Base-by-base conservation (phyloP, 2,113 vertebrate genomes). In the Octodon degus region DNA sequence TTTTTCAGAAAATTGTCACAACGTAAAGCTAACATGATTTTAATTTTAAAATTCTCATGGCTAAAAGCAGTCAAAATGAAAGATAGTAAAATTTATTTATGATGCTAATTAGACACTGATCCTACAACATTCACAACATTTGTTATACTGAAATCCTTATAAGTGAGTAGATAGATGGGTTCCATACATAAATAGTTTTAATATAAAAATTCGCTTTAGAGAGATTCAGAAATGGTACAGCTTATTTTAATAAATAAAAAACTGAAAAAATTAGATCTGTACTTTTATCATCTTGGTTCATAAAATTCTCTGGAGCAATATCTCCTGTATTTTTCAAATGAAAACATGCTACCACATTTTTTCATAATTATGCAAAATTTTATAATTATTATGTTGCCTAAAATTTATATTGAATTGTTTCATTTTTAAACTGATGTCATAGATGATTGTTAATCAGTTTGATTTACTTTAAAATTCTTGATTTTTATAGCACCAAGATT, bases 51-150 rank as follows among this genome's bases (percentile, higher is more conserved):
- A 47, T 4, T 85, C 24, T 95, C 82, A 85, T 0, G 0, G 34
- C 47, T 72, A 14, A 96, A 79, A 93, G 6, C 1, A 96, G n/a
- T 1, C 13, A 86, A 77, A 84, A 83, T 40, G 25, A 90, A 95
- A 95, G 9, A 65, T 50, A 53, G 32, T 72, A 50, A 67, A 77
- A 90, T 80, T 30, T 0, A 62, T 7, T 89, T 68, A 53, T 92
- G 58, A 67, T 7, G 53, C 37, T 9, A 86, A 77, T 72, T 86
- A 63, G 2, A 1, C 58, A 76, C 9, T 17, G 6, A 30, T 55
- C 47, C 27, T 2, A 5, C 32, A 89, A 82, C 9, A 89, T 82
- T 86, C 58, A 65, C 24, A 65, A 92, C 84, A 47, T 81, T 24
- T 0, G 76, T 34, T 27, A 58, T 47, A 76, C 4, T 55, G 22